phyloP scores from a whole-genome alignment of 2,797 vertebrate genomes.

The Botia almorhae region DNA sequence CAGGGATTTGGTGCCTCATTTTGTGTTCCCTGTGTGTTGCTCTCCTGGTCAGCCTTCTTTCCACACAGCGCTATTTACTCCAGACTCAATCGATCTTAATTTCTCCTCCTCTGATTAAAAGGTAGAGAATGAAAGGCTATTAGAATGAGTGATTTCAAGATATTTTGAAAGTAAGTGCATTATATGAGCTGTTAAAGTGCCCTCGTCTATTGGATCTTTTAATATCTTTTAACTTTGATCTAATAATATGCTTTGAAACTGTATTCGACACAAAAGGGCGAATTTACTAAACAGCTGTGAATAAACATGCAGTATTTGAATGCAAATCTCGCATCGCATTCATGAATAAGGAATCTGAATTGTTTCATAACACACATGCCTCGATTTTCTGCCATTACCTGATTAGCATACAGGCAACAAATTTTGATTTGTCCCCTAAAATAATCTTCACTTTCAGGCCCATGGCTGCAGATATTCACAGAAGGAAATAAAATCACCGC shows the following conservation, averaged over 20 bases:
- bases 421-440: background rate
- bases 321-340: background rate
- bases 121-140: conserved; percentile 30
- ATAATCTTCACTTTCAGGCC: too few species aligned
- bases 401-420: background rate
- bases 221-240: background rate
- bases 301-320: background rate
- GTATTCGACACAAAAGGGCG: background rate
- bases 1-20: conserved; percentile 29
- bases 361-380: too few species aligned
- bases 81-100: conserved; percentile 48
- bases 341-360: too few species aligned
- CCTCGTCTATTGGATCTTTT: conserved; percentile 11
- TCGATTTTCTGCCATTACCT: background rate
- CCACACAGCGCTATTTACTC: conserved; percentile 30
- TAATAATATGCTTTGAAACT: background rate
- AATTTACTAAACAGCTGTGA: background rate
- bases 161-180: conserved; percentile 27
- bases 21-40: conserved; percentile 8
- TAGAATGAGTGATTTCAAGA: conserved; percentile 36
- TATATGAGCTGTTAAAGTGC: conserved; percentile 25
- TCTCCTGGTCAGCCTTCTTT: conserved; percentile 29
- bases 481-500: background rate
- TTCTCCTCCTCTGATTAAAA: conserved; percentile 43
- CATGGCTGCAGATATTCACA: too few species aligned